Base-by-base conservation (phyloP, 2,888 invertebrate species). In the Mythimna ferrago region DNA sequence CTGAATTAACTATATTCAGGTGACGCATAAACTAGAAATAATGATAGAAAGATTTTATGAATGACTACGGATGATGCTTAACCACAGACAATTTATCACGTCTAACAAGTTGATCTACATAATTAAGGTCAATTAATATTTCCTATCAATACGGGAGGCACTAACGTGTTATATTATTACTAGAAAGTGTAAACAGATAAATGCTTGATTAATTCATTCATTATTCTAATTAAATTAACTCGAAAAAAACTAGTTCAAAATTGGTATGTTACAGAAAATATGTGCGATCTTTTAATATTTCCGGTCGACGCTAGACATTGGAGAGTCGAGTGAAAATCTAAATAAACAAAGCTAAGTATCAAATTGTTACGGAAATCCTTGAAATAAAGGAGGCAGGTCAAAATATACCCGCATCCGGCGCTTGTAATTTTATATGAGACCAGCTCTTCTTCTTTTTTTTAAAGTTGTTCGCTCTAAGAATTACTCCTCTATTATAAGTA, bases 201-300 rank as follows among this genome's bases (percentile, higher is more conserved):
- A 86, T 86, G 82, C 58, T 62, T 76, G 70, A 86, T 86, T 82
- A 82, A 84, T 82, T 80, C 80, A 84, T 66, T 74, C 54, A 77
- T 76, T 73, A 80, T 74, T 71, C 41, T 84, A 74, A 53, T 58
- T 44, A 58, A 78, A 79, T 71, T 58, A 81, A 76, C 19, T 66
- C 16, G 44, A 54, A 80, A 65, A 51, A 80, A 81, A 73, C 65
- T 79, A 51, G 60, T 61, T 78, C 64, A 68, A 66, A 64, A 73
- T 78, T 58, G 73, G 60, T 79, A 62, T 73, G 32, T 64, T 77
- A 60, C 51, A 60, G 35, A 69, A 61, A 81, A 69, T 58, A 56
- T 32, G 41, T 35, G 1, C 6, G 11, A 38, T n/a, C 51, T 54
- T 63, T 54, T 16, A 41, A 63, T 63, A 61, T 61, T 61, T 80